These are phyloP conservation scores for Stenichneumon culpator DNA, from an alignment of 2,888 invertebrate genomes.

Conservation along the genomic window DNA sequence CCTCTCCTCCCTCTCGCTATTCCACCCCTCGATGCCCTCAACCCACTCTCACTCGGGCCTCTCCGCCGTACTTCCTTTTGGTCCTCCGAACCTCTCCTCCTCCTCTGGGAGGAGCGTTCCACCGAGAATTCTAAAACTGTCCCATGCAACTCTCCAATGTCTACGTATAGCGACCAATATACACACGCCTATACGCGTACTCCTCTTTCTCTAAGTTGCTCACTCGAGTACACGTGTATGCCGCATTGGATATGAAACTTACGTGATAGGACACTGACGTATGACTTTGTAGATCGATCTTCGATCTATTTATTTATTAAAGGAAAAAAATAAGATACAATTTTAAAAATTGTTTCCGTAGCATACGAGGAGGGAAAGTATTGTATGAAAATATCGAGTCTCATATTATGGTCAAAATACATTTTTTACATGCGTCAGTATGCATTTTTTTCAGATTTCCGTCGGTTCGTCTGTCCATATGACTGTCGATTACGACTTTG, in stretches of 20 bases:
- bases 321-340: no score
- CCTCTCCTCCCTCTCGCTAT: conserved; percentile 65
- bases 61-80: conserved; percentile 41
- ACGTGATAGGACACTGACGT: no score
- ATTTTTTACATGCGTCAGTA: no score
- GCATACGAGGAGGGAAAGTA: no score
- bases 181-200: neutral
- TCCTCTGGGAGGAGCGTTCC: conserved; percentile 49
- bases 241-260: neutral
- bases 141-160: conserved; percentile 39
- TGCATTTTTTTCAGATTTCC: no score
- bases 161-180: neutral
- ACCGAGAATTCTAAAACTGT: conserved; percentile 56
- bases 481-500: no score
- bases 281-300: neutral
- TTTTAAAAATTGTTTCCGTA: no score
- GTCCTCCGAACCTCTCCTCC: conserved; percentile 24
- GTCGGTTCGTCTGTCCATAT: no score
- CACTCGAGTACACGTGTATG: neutral
- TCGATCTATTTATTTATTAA: neutral
- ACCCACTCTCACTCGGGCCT: conserved; percentile 42
- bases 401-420: no score
- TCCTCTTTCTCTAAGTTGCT: neutral
- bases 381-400: no score
- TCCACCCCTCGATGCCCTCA: conserved; percentile 39